A percentile compares a stretch with the other conserved stretches of the same genome.
Conservation (phyloP, 2,113 vertebrate genomes). For the Zosterops japonicus region DNA sequence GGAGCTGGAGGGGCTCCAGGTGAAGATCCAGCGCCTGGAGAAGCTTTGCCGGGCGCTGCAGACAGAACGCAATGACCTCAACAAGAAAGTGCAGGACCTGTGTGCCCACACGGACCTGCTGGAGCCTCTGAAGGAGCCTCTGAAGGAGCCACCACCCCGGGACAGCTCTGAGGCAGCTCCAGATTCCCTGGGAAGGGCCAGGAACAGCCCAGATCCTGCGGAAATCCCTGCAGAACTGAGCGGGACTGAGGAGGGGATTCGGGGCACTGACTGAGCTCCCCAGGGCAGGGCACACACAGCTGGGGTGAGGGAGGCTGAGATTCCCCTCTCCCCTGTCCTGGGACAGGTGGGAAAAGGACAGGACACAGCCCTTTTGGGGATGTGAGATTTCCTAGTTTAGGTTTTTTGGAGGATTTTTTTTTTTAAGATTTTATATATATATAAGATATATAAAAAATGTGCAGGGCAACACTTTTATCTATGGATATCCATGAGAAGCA, state of each 20-base stretch:
- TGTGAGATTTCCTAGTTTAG: slow-evolving; percentile 46
- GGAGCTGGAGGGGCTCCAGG: slow-evolving; percentile 91
- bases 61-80: slow-evolving; percentile 94
- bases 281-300: not conserved
- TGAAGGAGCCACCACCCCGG: not conserved
- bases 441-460: slow-evolving; percentile 18
- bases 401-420: slow-evolving; percentile 50
- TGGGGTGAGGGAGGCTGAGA: not conserved
- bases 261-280: slow-evolving; percentile 43
- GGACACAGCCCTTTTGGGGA: not conserved
- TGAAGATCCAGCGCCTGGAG: slow-evolving; percentile 93
- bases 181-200: not conserved
- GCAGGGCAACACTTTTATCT: slow-evolving; percentile 59
- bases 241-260: slow-evolving; percentile 31
- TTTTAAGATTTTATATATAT: slow-evolving; percentile 3
- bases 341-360: not conserved
- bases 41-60: slow-evolving; percentile 94
- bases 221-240: slow-evolving; percentile 23
- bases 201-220: not conserved
- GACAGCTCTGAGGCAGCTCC: not conserved
- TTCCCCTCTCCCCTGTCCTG: not conserved
- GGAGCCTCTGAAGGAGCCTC: not conserved
- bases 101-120: slow-evolving; percentile 50
- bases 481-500: not conserved
- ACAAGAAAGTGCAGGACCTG: slow-evolving; percentile 92